Evolutionary conservation across 23 tunicate species (phyloP), one percentile per base, ranked within the genome.

Genomic region (Ciona savignyi): DNA sequence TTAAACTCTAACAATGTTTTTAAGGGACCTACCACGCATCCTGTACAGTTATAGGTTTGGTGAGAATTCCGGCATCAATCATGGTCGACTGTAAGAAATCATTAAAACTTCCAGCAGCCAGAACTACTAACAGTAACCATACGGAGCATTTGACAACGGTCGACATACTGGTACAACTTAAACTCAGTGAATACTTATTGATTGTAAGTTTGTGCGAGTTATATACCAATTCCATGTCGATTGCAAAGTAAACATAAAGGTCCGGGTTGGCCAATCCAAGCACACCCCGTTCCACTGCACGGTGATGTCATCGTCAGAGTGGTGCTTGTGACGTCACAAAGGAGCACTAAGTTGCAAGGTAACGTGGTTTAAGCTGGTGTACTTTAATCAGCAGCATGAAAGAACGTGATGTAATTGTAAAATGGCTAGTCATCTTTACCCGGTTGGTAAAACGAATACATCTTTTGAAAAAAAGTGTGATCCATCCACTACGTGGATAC

Each of bases 11-110:
- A n/a, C n/a, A n/a, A n/a, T n/a, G n/a, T n/a, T n/a, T n/a, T n/a
- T n/a, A n/a, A n/a, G n/a, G n/a, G n/a, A 42, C 67, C 1, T 73
- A 85, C 90, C 90, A 85, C 27, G 81, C 82, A 35, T 85, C 90
- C 25, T 65, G 15, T 28, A 78, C 60, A 23, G 35, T 32, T 19
- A 76, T 70, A 11, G 34, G 77, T 51, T 78, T 78, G 26, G 32
- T 2, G 20, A 85, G 35, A 0, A 85, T 42, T 25, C 90, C 90
- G n/a, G 78, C 90, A 27, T 85, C 79, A 35, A 85, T 70, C 83
- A 85, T 62, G 32, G 90, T 30, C 28, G 70, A 62, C 74, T 85
- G 90, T 0, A 85, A 70, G 19, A 85, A 27, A n/a, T 77, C 70
- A 21, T 78, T 72, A 0, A 85, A 26, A 20, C 77, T 81, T 0